Base-by-base conservation (phyloP, 2,888 invertebrate species). In the Stratiomys singularior region DNA sequence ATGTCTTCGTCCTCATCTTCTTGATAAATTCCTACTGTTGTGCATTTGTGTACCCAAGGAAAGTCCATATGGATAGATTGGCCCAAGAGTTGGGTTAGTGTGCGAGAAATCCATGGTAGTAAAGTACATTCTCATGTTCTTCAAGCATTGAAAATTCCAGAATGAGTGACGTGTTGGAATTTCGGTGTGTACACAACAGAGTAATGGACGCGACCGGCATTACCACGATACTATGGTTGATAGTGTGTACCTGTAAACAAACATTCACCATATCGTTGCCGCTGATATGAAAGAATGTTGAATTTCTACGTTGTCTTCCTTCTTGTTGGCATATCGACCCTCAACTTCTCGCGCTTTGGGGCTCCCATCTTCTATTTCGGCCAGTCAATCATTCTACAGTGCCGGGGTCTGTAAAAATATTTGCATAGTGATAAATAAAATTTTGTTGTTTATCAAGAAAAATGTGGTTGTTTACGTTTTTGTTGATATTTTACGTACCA, bases 131-230 rank as follows among this genome's bases (percentile, higher is more conserved):
- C 66, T 37, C 66, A 66, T 66, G 66, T 66, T 27, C 37, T 37
- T 37, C 37, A 11, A 37, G 18, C 66, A 37, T 66, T 66, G 15
- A 27, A 30, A 66, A 66, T 66, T 66, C 66, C 66, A 27, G 66
- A 66, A 66, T 66, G 66, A 66, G 37, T 66, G 66, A 66, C 66
- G 66, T 66, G 66, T 37, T 66, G 66, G 66, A 66, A 66, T 66
- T 66, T 66, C 18, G 37, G 15, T 18, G 30, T 66, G 66, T 66
- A 66, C 66, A 66, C 66, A 66, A 11, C 63, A 21, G 30, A 66
- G 66, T 7, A 66, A 37, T 27, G 21, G 30, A 66, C 37, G 66
- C 27, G 28, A 37, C 66, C 21, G 66, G 37, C 66, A 66, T 27
- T 27, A 37, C 30, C 37, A 37, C 37, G 66, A 18, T n/a, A 18